Percentiles rank a stretch among this genome's conserved stretches.
Evolutionary conservation across 2,888 invertebrate genomes (phyloP).

Genomic region (Phortica magna): DNA sequence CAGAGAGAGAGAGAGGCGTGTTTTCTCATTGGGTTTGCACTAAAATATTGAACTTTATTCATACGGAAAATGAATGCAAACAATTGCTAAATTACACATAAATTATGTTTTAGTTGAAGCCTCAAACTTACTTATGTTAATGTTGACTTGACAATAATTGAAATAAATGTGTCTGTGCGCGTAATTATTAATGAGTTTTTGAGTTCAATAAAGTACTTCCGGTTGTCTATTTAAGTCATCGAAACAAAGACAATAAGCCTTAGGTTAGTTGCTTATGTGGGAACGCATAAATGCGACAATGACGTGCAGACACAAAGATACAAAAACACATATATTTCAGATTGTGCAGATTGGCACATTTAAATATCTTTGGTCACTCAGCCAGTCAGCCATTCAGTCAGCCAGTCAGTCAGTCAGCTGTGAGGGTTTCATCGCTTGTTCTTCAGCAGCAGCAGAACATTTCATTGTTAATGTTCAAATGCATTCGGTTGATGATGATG

Average conservation of each 20-base stretch:
- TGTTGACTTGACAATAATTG: conserved; percentile 57
- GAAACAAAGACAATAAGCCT: background rate
- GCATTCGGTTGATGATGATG: background rate
- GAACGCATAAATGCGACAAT: conserved; percentile 23
- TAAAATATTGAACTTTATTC: conserved; percentile 71
- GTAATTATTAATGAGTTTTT: background rate
- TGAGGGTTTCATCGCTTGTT: too few relatives aligned
- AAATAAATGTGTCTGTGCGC: conserved; percentile 57
- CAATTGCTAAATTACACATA: conserved; percentile 34
- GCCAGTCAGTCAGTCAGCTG: too few relatives aligned
- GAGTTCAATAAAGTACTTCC: conserved; percentile 69
- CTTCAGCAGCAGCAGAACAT: too few relatives aligned
- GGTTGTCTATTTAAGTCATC: conserved; percentile 33
- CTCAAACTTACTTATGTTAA: too few relatives aligned
- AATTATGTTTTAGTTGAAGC: conserved; percentile 44
- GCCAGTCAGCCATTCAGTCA: too few relatives aligned
- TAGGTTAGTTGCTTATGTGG: background rate
- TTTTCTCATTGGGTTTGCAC: conserved; percentile 39
- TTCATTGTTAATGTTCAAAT: too few relatives aligned
- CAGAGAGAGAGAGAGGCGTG: background rate
- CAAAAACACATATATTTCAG: background rate
- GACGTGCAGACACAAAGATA: background rate
- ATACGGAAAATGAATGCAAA: conserved; percentile 69
- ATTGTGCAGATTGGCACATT: too few relatives aligned
- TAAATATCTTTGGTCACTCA: too few relatives aligned